Evolutionary conservation across 2,888 invertebrate species (phyloP).

Genomic region (Ferrisia virgata): DNA sequence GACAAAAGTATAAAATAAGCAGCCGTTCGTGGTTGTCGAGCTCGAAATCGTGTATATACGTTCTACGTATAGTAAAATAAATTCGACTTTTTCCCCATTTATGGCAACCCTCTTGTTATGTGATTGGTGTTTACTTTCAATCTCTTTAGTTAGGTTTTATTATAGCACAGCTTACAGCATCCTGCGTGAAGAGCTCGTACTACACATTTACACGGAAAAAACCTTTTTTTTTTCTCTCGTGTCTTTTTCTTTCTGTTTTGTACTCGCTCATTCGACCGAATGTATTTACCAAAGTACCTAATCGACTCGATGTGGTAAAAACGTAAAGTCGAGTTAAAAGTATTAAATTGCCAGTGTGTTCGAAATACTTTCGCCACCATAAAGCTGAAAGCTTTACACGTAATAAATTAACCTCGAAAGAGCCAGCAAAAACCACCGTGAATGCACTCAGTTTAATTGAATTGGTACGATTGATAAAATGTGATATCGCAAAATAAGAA

Average conservation of each 20-base stretch:
- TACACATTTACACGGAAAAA: neutral
- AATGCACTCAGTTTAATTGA: slow-evolving; percentile 32
- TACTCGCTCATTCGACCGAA: neutral
- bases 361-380: neutral
- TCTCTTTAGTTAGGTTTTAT: neutral
- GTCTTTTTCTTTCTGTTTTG: neutral
- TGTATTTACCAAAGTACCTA: slow-evolving; percentile 20
- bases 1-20: neutral
- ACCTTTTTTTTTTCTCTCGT: neutral
- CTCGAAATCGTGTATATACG: neutral
- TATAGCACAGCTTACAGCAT: neutral
- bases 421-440: neutral
- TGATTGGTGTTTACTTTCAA: slow-evolving; percentile 2
- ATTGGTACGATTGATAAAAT: slow-evolving; percentile 1
- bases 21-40: neutral
- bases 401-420: slow-evolving; percentile 20
- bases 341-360: neutral
- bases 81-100: neutral
- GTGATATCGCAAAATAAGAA: too few relatives aligned
- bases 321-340: slow-evolving; percentile 6
- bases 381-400: slow-evolving; percentile 28
- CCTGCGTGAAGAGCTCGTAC: neutral
- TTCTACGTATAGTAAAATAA: neutral
- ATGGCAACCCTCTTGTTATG: neutral
- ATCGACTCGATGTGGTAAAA: neutral